Base-by-base conservation (phyloP, 2,888 invertebrate species). In the Crocallis elinguaria region DNA sequence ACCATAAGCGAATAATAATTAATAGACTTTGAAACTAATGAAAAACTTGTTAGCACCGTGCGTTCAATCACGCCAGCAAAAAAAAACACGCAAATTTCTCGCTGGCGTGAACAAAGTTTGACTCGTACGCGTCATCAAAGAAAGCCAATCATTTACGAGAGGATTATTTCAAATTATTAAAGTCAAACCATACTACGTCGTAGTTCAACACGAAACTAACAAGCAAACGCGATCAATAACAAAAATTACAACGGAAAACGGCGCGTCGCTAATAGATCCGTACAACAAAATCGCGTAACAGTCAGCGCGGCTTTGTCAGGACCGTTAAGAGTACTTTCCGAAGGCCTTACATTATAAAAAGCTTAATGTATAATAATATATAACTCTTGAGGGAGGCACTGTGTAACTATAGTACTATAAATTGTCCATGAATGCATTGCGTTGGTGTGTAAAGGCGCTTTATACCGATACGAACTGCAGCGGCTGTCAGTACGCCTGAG, bases 401-500 rank as follows among this genome's bases (percentile, higher is more conserved):
- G 76, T 71, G 65, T 73, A 75, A 72, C 71, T 75, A 77, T 73
- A 72, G 67, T 69, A 71, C 66, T 75, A 60, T 54, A 62, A 66
- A 76, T 70, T 63, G 74, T 75, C 74, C 74, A 69, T 69, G 63
- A 66, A 46, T 66, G 64, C 60, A 68, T 75, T 62, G 73, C 63
- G 69, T 66, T 70, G 69, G 54, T 67, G 64, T 62, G 64, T 61
- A 36, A 30, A 60, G 68, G 66, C 63, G 67, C 61, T 63, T 67
- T 64, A 64, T 67, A 69, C 66, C 63, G 73, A 71, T 62, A 76
- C 79, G 82, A 83, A 67, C 80, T 82, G 82, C 86, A 79, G 78
- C 84, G 83, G 75, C 79, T 72, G 90, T 91, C 91, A 91, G 91
- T 91, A 91, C 78, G 90, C 90, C 73, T 88, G 91, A 65, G 91